Percentiles rank a stretch among this genome's conserved stretches.
phyloP scores from a whole-genome alignment of 2,113 vertebrate genomes.

The Daubentonia madagascariensis region DNA sequence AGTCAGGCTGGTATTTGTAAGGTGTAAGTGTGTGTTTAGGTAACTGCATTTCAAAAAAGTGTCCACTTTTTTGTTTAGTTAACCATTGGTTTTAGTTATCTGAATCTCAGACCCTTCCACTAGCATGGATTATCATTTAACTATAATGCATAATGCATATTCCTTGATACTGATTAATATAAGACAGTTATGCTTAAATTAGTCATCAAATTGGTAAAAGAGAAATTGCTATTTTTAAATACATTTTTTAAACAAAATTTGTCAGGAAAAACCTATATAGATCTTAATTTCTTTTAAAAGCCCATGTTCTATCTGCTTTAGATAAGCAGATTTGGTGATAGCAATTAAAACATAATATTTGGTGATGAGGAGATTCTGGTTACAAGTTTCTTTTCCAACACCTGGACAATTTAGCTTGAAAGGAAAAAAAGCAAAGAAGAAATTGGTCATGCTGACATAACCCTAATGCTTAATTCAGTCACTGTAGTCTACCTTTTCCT shows the following conservation, averaged over 20 bases:
- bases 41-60: not conserved
- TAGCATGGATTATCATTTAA: not conserved
- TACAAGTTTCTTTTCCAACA: constrained; percentile 48
- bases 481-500: constrained; percentile 23
- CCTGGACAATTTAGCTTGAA: constrained; percentile 43
- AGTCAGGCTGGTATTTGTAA: not conserved
- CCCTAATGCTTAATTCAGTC: constrained; percentile 12
- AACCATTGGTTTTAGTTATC: not conserved
- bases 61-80: not conserved
- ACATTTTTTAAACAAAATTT: constrained; percentile 18
- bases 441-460: constrained; percentile 60
- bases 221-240: constrained; percentile 27
- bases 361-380: constrained; percentile 63
- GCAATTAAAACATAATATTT: constrained; percentile 69
- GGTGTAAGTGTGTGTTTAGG: not conserved
- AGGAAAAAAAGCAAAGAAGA: constrained; percentile 44
- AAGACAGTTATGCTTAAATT: not conserved
- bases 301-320: not conserved
- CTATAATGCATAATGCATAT: not conserved
- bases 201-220: not conserved
- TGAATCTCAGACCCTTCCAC: not conserved
- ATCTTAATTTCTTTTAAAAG: constrained; percentile 46
- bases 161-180: not conserved
- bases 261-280: not conserved
- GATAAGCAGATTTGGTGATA: not conserved